Evolutionary conservation across 2,113 vertebrate genomes (phyloP), one percentile per base, ranked within the genome.

Genomic region (Dryoscopus gambensis): DNA sequence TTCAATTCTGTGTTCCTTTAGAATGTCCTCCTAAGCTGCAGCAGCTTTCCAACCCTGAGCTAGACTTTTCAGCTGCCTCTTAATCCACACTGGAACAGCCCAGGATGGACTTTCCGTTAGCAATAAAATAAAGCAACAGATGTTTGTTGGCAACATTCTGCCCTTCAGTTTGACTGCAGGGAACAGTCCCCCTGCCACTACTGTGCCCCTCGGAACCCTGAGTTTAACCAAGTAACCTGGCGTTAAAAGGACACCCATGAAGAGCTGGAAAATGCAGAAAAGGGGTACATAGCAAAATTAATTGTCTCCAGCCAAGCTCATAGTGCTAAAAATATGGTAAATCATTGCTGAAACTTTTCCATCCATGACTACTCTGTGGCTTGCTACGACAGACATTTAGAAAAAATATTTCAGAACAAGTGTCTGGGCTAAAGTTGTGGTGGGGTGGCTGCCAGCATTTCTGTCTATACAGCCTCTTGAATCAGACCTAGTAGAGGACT

Each of bases 191-290:
- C 22, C 15, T 40, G 31, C 35, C 68, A 12, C 35, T 8, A 0
- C 7, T 2, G 8, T n/a, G 55, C 14, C 21, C 8, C 37, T 56
- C 1, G 0, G 49, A 87, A 73, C 33, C 37, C 9, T 13, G 57
- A 39, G 10, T 35, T 40, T 67, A 84, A 55, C 30, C 42, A 75
- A 44, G 35, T n/a, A 69, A 7, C n/a, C 31, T 10, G 21, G 27
- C 18, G 12, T n/a, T 77, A 64, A 20, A 84, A 40, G 46, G 44
- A 57, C 30, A 46, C 24, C 8, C 33, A 14, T 3, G 5, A 57
- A 69, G 18, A 84, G 10, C 46, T 49, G 21, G 22, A 56, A 92
- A 74, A 49, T 30, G 56, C 40, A 92, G 55, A 35, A 56, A 57
- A 70, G 5, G 25, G 11, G 9, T 24, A 64, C 1, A 5, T 2